Evolutionary conservation across 2,888 invertebrate genomes (phyloP).

Genomic region (Boloria selene): DNA sequence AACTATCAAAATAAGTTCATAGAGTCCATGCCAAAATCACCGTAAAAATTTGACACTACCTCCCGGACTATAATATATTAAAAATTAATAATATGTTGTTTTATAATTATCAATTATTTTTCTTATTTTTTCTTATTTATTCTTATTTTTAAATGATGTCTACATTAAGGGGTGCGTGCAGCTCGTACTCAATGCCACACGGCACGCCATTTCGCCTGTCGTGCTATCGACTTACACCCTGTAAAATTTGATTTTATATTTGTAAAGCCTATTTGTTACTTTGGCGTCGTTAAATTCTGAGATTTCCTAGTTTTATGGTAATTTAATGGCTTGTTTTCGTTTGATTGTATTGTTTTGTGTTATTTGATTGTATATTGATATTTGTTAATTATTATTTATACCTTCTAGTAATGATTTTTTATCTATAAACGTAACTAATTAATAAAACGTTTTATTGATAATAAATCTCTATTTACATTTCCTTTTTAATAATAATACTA

Average conservation of each 20-base stretch:
- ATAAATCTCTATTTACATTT: neutral
- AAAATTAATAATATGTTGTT: too few species aligned
- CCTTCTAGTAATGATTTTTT: neutral
- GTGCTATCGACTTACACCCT: conserved; percentile 78
- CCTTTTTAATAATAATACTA: too few species aligned
- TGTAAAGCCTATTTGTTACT: conserved; percentile 76
- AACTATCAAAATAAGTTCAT: too few species aligned
- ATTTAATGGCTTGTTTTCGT: neutral
- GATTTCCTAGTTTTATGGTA: conserved; percentile 67
- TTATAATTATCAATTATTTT: too few species aligned
- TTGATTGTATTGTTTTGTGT: too few species aligned
- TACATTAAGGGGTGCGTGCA: conserved; percentile 64
- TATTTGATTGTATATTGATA: too few species aligned
- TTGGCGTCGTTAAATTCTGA: conserved; percentile 44
- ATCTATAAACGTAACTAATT: neutral
- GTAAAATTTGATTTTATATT: conserved; percentile 78
- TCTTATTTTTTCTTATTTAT: neutral
- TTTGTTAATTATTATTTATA: too few species aligned
- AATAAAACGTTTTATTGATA: neutral
- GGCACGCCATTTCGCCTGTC: conserved; percentile 75
- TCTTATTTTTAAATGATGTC: conserved; percentile 51
- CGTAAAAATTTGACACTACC: too few species aligned
- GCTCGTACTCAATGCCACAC: conserved; percentile 48
- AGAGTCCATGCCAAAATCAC: too few species aligned
- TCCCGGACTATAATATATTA: too few species aligned